Conservation (phyloP, 2,888 invertebrate genomes). For the Leptopilina myrica region DNA sequence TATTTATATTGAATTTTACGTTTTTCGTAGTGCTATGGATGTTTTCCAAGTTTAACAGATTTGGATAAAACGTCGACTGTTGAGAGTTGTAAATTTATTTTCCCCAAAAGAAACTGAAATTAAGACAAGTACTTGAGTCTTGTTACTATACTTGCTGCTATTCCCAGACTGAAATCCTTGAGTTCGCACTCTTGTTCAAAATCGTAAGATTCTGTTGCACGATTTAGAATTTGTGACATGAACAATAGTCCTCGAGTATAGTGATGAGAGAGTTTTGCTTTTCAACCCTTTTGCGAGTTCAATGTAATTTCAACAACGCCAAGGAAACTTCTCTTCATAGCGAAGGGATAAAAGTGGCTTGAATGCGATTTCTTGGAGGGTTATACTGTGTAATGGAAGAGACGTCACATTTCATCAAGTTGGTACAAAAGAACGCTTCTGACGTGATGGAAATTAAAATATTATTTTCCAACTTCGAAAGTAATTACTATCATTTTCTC, state of each 20-base stretch:
- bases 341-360: slow-evolving; percentile 56
- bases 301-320: slow-evolving; percentile 63
- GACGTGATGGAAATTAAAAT: no score
- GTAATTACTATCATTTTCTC: not conserved
- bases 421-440: no score
- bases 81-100: not conserved
- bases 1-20: no score
- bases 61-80: no score
- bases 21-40: no score
- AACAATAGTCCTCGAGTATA: slow-evolving; percentile 14
- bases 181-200: slow-evolving; percentile 7
- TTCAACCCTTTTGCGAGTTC: slow-evolving; percentile 62
- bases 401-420: no score
- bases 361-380: slow-evolving; percentile 47
- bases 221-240: slow-evolving; percentile 35
- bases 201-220: slow-evolving; percentile 26
- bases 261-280: slow-evolving; percentile 66
- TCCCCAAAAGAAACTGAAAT: not conserved
- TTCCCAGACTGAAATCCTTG: slow-evolving; percentile 5
- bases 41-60: not conserved
- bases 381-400: no score
- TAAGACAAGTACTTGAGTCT: not conserved
- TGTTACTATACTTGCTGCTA: not conserved
- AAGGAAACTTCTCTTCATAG: slow-evolving; percentile 45
- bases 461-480: not conserved